Evolutionary conservation across 2,888 invertebrate species (phyloP), one percentile per base, ranked within the genome.

Genomic region (Himalopsyche anomala): DNA sequence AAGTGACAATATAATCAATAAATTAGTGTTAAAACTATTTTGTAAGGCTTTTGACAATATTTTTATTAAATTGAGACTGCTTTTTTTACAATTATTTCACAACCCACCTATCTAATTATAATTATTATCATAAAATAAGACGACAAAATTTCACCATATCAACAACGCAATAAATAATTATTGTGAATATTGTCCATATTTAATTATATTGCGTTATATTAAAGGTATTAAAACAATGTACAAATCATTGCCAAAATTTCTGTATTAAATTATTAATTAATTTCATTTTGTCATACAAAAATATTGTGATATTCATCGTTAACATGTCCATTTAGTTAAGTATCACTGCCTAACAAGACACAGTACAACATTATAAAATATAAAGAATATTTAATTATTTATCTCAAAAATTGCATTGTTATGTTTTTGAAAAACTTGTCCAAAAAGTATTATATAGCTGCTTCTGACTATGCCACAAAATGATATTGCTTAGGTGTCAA

Each of bases 181-280:
- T 62, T 62, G 51, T 51, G 28, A 62, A 19, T 9, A 19, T 19
- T 62, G 62, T 62, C 62, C 19, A n/a, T 62, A 62, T 19, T 62
- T 9, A 9, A 62, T 62, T 62, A 51, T 51, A 62, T 62, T 62
- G 62, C 19, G 62, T 62, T 62, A 62, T 62, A 62, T 6, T 62
- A 17, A 56, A 62, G 62, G 19, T 62, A 62, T 62, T n/a, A 5
- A 62, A 62, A 62, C 62, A 62, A 19, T 62, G 62, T 62, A 62
- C 62, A 62, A 62, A 62, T 19, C n/a, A 62, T 62, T 62, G 62
- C 62, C 62, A 62, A 62, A 62, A 62, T 62, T n/a, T 62, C 11
- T 56, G n/a, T 56, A 17, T 2, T 17, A n/a, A 56, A 56, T 4
- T 62, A 19, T 17, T 55, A 55, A 17, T 55, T 62, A 15, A 51